Evolutionary conservation across 2,113 vertebrate genomes (phyloP).

Genomic region (Anolis carolinensis): DNA sequence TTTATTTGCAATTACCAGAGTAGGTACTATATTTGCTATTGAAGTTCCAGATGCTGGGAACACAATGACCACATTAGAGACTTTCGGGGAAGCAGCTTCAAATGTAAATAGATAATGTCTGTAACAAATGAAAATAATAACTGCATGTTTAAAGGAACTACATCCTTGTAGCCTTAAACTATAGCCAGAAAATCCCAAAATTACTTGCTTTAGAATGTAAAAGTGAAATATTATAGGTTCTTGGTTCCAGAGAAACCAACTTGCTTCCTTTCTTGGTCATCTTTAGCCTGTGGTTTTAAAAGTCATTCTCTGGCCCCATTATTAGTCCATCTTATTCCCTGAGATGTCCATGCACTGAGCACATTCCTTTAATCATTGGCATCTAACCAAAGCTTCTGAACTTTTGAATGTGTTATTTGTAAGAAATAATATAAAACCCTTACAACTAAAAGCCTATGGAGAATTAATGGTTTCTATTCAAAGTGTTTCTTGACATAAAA

Average conservation of each 20-base stretch:
- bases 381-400: slow-evolving; percentile 23
- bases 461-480: slow-evolving; percentile 58
- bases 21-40: neutral
- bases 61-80: neutral
- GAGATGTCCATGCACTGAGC: slow-evolving; percentile 54
- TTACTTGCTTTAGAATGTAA: slow-evolving; percentile 51
- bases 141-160: neutral
- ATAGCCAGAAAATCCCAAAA: slow-evolving; percentile 19
- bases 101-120: neutral
- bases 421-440: slow-evolving; percentile 55
- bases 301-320: slow-evolving; percentile 34
- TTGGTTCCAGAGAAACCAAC: slow-evolving; percentile 66
- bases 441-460: slow-evolving; percentile 26
- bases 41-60: neutral
- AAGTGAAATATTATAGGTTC: slow-evolving; percentile 70
- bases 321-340: slow-evolving; percentile 30
- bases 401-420: slow-evolving; percentile 19
- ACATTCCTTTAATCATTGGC: neutral
- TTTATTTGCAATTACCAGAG: neutral
- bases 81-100: neutral
- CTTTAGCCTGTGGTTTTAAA: slow-evolving; percentile 46
- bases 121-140: neutral
- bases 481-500: slow-evolving; percentile 32
- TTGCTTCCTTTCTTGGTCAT: slow-evolving; percentile 70
- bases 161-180: slow-evolving; percentile 1